Percentiles rank a stretch among this genome's conserved stretches.
Conservation (phyloP, 2,888 invertebrate genomes). For the Perizoma affinitatum region DNA sequence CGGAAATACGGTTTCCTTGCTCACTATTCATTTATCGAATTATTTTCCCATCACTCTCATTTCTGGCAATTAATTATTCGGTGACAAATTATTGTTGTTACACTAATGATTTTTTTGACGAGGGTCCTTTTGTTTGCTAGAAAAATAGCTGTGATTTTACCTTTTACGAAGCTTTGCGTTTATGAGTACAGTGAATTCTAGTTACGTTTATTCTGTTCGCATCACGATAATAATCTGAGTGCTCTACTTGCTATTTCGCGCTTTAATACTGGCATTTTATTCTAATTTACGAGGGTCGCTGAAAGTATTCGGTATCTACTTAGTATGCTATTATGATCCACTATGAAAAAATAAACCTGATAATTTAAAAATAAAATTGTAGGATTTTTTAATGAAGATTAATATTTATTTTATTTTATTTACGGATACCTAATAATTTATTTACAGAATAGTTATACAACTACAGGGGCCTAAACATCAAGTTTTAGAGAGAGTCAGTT, state of each 20-base stretch:
- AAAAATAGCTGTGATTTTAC: constrained; percentile 54
- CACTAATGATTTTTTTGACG: constrained; percentile 71
- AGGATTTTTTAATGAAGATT: too few species aligned
- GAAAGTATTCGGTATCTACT: too few species aligned
- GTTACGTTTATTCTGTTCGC: constrained; percentile 20
- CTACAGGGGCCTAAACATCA: too few species aligned
- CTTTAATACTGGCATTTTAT: constrained; percentile 1
- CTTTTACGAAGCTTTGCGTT: constrained; percentile 32
- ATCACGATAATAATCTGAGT: constrained; percentile 5
- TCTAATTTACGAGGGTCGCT: background rate
- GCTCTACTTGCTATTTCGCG: constrained; percentile 1
- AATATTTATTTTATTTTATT: too few species aligned
- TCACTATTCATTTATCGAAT: constrained; percentile 52
- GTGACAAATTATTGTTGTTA: constrained; percentile 72
- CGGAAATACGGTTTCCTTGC: constrained; percentile 8
- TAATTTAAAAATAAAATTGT: too few species aligned
- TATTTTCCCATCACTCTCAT: constrained; percentile 62
- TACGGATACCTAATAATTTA: too few species aligned
- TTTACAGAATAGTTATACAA: too few species aligned
- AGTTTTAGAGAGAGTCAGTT: too few species aligned
- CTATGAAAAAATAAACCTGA: too few species aligned
- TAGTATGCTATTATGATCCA: too few species aligned
- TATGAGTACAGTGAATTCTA: constrained; percentile 29
- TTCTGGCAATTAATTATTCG: constrained; percentile 55
- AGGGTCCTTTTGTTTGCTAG: constrained; percentile 61